phyloP scores from a whole-genome alignment of 2,888 invertebrate genomes.

The Argyresthia goedartella region DNA sequence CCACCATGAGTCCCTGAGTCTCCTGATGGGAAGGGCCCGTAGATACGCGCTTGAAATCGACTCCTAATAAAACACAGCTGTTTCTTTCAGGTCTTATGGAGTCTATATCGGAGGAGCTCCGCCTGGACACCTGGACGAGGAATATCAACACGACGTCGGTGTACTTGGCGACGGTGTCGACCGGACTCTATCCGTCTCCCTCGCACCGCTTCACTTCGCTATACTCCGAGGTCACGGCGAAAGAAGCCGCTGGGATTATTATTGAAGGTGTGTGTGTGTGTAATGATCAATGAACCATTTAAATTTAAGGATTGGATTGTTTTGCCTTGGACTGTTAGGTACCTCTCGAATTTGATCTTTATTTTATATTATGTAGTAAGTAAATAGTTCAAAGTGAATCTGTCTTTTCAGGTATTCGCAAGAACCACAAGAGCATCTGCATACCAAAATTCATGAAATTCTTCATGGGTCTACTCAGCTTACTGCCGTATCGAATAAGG shows the following conservation, averaged over 20 bases:
- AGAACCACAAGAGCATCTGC: constrained; percentile 45
- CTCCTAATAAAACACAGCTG: neutral
- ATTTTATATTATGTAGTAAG: no score
- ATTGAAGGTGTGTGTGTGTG: constrained; percentile 41
- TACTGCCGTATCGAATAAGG: constrained; percentile 55
- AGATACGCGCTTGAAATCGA: no score
- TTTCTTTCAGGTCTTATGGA: constrained; percentile 48
- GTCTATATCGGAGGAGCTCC: constrained; percentile 49
- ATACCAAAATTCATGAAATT: constrained; percentile 52
- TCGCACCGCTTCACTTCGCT: constrained; percentile 48
- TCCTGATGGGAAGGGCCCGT: no score
- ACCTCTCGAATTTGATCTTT: no score
- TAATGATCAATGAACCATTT: no score
- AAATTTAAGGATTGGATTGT: no score
- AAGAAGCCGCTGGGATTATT: constrained; percentile 50
- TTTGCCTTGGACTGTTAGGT: no score
- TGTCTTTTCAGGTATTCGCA: constrained; percentile 41
- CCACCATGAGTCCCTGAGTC: no score
- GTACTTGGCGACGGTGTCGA: constrained; percentile 46
- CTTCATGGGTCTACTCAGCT: constrained; percentile 41
- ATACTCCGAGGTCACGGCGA: constrained; percentile 43
- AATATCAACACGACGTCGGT: constrained; percentile 54
- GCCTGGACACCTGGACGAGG: constrained; percentile 53
- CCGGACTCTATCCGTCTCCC: constrained; percentile 48
- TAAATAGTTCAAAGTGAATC: no score